Base-by-base conservation (phyloP, 2,888 invertebrate species). In the Rhabditoides inermis region DNA sequence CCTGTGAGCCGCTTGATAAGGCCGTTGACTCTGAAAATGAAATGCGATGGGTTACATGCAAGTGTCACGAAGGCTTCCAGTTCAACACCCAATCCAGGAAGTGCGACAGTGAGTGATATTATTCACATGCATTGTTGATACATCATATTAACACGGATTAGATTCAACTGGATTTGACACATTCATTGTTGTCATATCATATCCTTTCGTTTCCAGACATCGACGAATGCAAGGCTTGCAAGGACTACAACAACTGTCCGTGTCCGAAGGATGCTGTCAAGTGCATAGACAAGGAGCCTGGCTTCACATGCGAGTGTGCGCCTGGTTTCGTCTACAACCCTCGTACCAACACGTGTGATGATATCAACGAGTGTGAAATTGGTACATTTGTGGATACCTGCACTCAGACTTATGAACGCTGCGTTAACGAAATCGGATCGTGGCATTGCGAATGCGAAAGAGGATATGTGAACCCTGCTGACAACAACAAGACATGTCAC, bases 81-180 rank as follows among this genome's bases (percentile, higher is more conserved):
- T 50, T 50, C 45, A 37, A 50, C 37, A 36, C 23, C 44, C 35
- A 44, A 36, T 44, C 44, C 7, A 35, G 50, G 20, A 22, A 50
- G 23, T 50, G 50, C 30, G 50, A 37, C 15, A 41, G 50, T 50
- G 23, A 50, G 50, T n/a, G n/a, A n/a, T n/a, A n/a, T n/a, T n/a
- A n/a, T n/a, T n/a, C n/a, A n/a, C n/a, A n/a, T n/a, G n/a, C n/a
- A n/a, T n/a, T n/a, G n/a, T n/a, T n/a, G n/a, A n/a, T n/a, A n/a
- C n/a, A n/a, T n/a, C n/a, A n/a, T n/a, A n/a, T n/a, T n/a, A n/a
- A n/a, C n/a, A n/a, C n/a, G n/a, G n/a, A n/a, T n/a, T n/a, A n/a
- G n/a, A n/a, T n/a, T n/a, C n/a, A n/a, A n/a, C n/a, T n/a, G n/a
- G n/a, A n/a, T n/a, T n/a, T n/a, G n/a, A n/a, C n/a, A n/a, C n/a